Evolutionary conservation across 2,797 vertebrate genomes (phyloP).

Genomic region (Eupleurogrammus muticus): DNA sequence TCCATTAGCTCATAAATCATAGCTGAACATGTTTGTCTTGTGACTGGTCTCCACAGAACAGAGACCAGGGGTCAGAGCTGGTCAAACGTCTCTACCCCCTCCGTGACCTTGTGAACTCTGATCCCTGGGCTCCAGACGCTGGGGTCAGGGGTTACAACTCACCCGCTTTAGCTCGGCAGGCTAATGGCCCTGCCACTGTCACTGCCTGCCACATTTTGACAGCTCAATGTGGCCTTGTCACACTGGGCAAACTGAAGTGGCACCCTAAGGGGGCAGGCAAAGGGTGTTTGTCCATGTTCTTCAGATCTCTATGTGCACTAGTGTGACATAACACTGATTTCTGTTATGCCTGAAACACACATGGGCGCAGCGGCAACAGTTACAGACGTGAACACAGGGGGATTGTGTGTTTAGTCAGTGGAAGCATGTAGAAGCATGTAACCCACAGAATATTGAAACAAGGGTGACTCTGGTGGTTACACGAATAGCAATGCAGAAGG

Average conservation of each 20-base stretch:
- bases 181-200: constrained; percentile 80
- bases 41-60: constrained; percentile 58
- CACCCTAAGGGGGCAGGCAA: constrained; percentile 24
- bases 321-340: constrained; percentile 62
- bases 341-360: constrained; percentile 54
- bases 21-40: constrained; percentile 74
- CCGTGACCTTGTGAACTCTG: constrained; percentile 64
- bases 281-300: constrained; percentile 34
- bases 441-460: constrained; percentile 77
- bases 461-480: constrained; percentile 71
- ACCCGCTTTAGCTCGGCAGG: constrained; percentile 61
- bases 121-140: constrained; percentile 47
- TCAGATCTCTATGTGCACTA: constrained; percentile 55
- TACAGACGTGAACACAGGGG: constrained; percentile 58
- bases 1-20: constrained; percentile 75
- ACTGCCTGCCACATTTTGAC: constrained; percentile 72
- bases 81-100: constrained; percentile 65
- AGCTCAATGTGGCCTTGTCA: constrained; percentile 66
- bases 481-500: constrained; percentile 60
- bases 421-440: constrained; percentile 72
- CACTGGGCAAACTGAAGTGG: constrained; percentile 46
- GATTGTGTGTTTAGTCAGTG: constrained; percentile 64
- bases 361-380: constrained; percentile 58
- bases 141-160: constrained; percentile 73
- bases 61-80: constrained; percentile 64